Conservation (phyloP, 2,797 vertebrate genomes). For the Epinephelus awoara region DNA sequence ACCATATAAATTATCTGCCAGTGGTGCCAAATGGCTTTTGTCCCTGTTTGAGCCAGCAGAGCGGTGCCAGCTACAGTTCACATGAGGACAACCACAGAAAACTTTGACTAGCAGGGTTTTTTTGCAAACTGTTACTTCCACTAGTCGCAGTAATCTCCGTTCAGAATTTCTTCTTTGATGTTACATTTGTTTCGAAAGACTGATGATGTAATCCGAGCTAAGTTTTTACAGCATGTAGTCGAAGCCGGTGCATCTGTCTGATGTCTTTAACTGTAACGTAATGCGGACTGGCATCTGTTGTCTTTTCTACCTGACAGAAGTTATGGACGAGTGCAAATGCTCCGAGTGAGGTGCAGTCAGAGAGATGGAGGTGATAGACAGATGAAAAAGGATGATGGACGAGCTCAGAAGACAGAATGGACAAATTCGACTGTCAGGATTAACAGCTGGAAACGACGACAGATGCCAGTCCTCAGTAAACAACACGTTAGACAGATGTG, state of each 20-base stretch:
- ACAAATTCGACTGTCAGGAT: not conserved
- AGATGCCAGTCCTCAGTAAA: slow-evolving; percentile 1
- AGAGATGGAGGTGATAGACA: not conserved
- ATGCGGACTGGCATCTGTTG: slow-evolving; percentile 1
- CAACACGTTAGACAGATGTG: slow-evolving; percentile 9
- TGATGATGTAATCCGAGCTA: slow-evolving; percentile 18
- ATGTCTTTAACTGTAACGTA: slow-evolving; percentile 6
- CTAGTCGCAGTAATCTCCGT: not conserved
- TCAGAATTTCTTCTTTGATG: slow-evolving; percentile 10
- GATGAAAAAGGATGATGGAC: not conserved
- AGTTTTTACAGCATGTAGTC: not conserved
- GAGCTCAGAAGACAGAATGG: not conserved
- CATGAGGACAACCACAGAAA: slow-evolving; percentile 49
- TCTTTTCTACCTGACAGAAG: slow-evolving; percentile 30
- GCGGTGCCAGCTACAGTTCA: slow-evolving; percentile 52
- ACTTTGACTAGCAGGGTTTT: slow-evolving; percentile 25
- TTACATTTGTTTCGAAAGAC: slow-evolving; percentile 11
- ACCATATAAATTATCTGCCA: slow-evolving; percentile 65
- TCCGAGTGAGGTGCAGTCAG: not conserved
- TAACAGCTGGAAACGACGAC: slow-evolving; percentile 14
- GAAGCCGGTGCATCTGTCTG: not conserved
- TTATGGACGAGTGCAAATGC: slow-evolving; percentile 10
- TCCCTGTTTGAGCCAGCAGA: slow-evolving; percentile 50
- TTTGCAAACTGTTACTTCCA: slow-evolving; percentile 21
- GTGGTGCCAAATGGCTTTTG: slow-evolving; percentile 75